Evolutionary conservation across 2,888 invertebrate species (phyloP), one percentile per base, ranked within the genome.

Genomic region (Onthophagus sagittarius): DNA sequence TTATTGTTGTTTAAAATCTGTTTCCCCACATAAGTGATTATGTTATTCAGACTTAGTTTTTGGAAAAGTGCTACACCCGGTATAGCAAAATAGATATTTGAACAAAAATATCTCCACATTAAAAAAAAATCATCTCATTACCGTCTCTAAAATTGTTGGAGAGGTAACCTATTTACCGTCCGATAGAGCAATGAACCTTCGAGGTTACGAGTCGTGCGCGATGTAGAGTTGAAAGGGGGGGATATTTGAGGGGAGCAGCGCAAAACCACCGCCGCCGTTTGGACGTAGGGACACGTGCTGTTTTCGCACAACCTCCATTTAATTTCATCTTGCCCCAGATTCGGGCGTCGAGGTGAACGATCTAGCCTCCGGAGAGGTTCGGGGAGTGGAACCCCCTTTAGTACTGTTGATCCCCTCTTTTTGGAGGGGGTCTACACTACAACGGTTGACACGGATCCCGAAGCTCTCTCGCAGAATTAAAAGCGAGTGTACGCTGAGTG

Each of bases 281-380:
- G 84, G 84, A 80, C 78, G 79, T 79, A 80, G 79, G 83, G 80
- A 83, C 83, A 84, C 83, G 83, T 83, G 82, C 82, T 83, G 83
- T 83, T 83, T 83, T 82, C 83, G 82, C 77, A 78, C 83, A 85
- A 84, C 84, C 85, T 84, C 84, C 83, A 87, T 87, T 87, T 88
- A 88, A 88, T 88, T 89, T 88, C 88, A 89, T 88, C 88, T 88
- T 88, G 89, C 88, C 89, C 89, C 87, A 89, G 88, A 88, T 89
- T 88, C 87, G 84, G 88, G 86, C 85, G 80, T 71, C 80, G 31
- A 83, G 89, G 88, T 88, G 88, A 89, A 88, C 87, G 89, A 86
- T 88, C 89, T 88, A 88, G 87, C 85, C 88, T 88, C 87, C 84
- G 82, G 80, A 84, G 82, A 84, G 86, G 85, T 82, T 81, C 78